phyloP scores from a whole-genome alignment of 1,140 invertebrate genomes.

The Watersipora subatra region DNA sequence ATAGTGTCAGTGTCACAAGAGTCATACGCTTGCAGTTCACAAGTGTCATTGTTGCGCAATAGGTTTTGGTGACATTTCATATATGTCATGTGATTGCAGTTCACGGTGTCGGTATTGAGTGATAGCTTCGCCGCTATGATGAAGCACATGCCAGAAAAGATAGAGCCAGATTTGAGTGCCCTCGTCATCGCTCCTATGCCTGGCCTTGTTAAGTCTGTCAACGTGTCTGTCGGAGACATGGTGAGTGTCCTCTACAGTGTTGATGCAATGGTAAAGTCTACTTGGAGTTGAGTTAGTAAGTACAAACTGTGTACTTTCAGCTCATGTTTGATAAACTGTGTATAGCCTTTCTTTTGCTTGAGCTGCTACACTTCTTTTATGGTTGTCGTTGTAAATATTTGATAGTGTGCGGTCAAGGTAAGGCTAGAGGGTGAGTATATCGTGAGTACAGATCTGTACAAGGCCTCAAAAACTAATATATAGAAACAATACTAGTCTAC shows the following conservation, averaged over 20 bases:
- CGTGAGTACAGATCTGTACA: neutral
- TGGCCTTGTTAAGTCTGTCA: slow-evolving; percentile 52
- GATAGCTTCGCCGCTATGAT: slow-evolving; percentile 40
- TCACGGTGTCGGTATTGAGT: slow-evolving; percentile 44
- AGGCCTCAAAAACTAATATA: too few species aligned
- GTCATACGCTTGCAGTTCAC: too few species aligned
- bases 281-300: neutral
- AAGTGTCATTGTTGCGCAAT: too few species aligned
- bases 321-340: neutral
- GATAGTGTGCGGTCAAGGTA: neutral
- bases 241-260: too few species aligned
- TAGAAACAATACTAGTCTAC: too few species aligned
- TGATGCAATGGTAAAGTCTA: neutral
- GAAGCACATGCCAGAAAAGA: slow-evolving; percentile 48
- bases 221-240: slow-evolving; percentile 43
- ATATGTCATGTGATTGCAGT: too few species aligned
- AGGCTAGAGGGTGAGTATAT: neutral
- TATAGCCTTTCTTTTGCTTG: neutral
- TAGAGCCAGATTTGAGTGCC: slow-evolving; percentile 41
- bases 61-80: too few species aligned
- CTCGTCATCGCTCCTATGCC: slow-evolving; percentile 56
- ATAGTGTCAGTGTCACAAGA: too few species aligned
- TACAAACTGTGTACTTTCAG: neutral
- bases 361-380: neutral
- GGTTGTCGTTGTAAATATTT: neutral